phyloP scores from a whole-genome alignment of 2,888 invertebrate genomes.

The Drosophila mercatorum region DNA sequence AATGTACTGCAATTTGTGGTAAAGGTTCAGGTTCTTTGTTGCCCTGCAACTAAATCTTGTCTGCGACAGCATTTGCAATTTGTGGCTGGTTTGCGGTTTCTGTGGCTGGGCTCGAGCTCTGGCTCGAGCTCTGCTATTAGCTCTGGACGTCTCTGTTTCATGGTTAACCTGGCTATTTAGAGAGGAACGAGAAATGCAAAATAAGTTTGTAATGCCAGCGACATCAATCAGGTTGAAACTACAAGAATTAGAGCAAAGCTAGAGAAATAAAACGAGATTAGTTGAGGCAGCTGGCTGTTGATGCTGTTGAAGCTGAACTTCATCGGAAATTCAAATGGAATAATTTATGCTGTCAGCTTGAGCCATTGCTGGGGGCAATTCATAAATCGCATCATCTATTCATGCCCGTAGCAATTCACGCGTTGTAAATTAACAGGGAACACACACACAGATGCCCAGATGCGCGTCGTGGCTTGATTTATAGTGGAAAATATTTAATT shows the following conservation, averaged over 20 bases:
- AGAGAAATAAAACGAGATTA: conserved; percentile 2
- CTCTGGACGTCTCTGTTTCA: neutral
- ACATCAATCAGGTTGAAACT: conserved; percentile 3
- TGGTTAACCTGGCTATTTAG: neutral
- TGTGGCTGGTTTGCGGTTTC: conserved; percentile 14
- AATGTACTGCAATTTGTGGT: conserved; percentile 30
- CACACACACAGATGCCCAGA: neutral
- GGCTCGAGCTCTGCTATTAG: neutral
- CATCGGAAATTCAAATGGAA: neutral
- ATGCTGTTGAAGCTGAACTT: no score
- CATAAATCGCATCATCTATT: conserved; percentile 1
- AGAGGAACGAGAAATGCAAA: neutral
- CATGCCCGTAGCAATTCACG: conserved; percentile 10
- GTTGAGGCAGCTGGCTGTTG: neutral
- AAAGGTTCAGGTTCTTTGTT: neutral
- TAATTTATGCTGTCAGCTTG: conserved; percentile 8
- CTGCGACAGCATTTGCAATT: conserved; percentile 25
- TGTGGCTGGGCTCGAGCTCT: neutral
- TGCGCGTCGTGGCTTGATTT: conserved; percentile 36
- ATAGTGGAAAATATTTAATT: conserved; percentile 62
- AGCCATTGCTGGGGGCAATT: neutral
- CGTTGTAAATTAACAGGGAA: conserved; percentile 20
- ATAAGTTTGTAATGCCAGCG: neutral
- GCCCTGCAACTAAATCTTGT: conserved; percentile 13
- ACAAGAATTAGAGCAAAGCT: neutral